Evolutionary conservation across 2,113 vertebrate genomes (phyloP), one percentile per base, ranked within the genome.

Genomic region (Butorides virescens): DNA sequence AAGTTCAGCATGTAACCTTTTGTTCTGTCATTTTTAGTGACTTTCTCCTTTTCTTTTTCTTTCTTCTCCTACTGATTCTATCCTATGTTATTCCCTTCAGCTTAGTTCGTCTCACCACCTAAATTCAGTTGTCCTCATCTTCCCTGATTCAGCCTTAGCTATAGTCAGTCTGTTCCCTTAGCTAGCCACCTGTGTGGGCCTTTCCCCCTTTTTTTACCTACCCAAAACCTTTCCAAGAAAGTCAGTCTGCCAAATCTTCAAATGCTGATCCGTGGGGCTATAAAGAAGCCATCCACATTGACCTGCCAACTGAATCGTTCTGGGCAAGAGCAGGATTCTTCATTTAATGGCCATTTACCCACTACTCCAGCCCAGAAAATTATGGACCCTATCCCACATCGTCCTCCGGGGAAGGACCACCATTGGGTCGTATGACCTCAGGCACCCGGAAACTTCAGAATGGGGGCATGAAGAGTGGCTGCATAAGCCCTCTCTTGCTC

Each of bases 31-130:
- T 89, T 81, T 92, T 86, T 75, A 61, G 95, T 97, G 96, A 97
- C 86, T 88, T 91, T 96, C 23, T 97, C 94, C 86, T 97, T 92
- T 91, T 96, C 65, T 97, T 93, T 97, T 96, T 96, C 80, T 97
- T 97, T 93, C 58, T 96, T 95, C 37, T 92, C 94, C 92, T 93
- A 5, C 50, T 95, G 66, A 93, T 82, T 95, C 58, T 97, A 25
- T 97, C 95, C 96, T 93, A 8, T 92, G 73, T 95, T 91, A 62
- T 81, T 96, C 42, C 96, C 95, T 95, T 89, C 86, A 92, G 70
- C 46, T 88, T 97, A 95, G 84, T 53, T 70, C 3, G 5, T 85
- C 46, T 92, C n/a, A 76, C 20, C 47, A 65, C 83, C 77, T 89
- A 34, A 90, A 62, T 91, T 93, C 80, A 87, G 59, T 92, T 91